A percentile compares a stretch with the other conserved stretches of the same genome.
phyloP scores from a whole-genome alignment of 2,888 invertebrate species.

The Pasiphila rectangulata region DNA sequence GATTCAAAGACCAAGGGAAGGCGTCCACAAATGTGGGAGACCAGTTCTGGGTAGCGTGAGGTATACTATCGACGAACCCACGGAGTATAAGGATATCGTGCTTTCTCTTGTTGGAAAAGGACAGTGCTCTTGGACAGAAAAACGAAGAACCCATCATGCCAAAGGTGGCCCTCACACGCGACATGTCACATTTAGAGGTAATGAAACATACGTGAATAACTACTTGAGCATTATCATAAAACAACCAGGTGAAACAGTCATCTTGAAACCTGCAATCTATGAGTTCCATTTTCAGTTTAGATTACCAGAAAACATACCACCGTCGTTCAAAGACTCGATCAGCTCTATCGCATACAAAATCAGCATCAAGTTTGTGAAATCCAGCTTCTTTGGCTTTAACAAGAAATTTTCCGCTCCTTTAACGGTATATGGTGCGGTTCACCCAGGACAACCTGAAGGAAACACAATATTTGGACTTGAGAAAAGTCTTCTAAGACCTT shows the following conservation, averaged over 20 bases:
- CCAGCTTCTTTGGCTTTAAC: slow-evolving; percentile 29
- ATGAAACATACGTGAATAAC: slow-evolving; percentile 30
- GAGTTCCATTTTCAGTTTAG: slow-evolving; percentile 31
- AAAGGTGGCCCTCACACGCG: neutral
- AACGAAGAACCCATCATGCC: neutral
- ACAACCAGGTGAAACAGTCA: slow-evolving; percentile 2
- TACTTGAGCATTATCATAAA: slow-evolving; percentile 25
- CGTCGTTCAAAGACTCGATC: slow-evolving; percentile 29
- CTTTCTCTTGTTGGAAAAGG: slow-evolving; percentile 38
- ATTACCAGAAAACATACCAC: slow-evolving; percentile 36
- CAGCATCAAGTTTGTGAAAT: slow-evolving; percentile 28
- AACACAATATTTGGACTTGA: slow-evolving; percentile 26
- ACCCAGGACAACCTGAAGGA: slow-evolving; percentile 19
- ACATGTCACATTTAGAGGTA: slow-evolving; percentile 21
- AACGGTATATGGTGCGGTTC: slow-evolving; percentile 28
- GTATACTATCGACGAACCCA: slow-evolving; percentile 36
- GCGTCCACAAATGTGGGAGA: slow-evolving; percentile 31
- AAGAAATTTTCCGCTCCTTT: slow-evolving; percentile 28
- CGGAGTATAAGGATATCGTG: slow-evolving; percentile 31
- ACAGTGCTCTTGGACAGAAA: slow-evolving; percentile 29
- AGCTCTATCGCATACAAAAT: slow-evolving; percentile 34
- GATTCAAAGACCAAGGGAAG: slow-evolving; percentile 28
- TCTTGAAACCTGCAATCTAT: slow-evolving; percentile 21
- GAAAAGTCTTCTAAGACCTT: slow-evolving; percentile 32
- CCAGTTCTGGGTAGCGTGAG: slow-evolving; percentile 35